These are phyloP conservation scores for Cheiracanthium punctorium DNA, from an alignment of 2,888 invertebrate species.

Conservation along the genomic window DNA sequence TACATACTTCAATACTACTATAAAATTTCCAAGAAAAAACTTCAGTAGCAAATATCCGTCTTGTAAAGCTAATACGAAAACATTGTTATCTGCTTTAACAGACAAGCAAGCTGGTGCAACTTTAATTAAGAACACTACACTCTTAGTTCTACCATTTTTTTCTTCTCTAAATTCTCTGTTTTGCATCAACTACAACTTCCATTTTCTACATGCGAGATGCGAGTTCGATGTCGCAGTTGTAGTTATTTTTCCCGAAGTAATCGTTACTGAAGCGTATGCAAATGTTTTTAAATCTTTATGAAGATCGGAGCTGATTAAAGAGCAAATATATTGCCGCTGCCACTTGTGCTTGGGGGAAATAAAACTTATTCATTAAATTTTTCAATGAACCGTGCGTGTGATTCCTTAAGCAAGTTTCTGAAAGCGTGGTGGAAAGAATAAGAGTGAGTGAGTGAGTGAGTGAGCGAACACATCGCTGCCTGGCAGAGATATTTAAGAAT, in stretches of 20 bases:
- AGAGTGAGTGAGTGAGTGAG: no score
- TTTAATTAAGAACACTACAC: slow-evolving; percentile 45
- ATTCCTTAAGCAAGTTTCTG: background rate
- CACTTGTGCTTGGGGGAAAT: background rate
- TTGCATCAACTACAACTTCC: slow-evolving; percentile 15
- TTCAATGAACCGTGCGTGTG: slow-evolving; percentile 6
- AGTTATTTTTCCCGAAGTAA: slow-evolving; percentile 25
- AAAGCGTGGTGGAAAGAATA: background rate
- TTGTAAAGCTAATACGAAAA: slow-evolving; percentile 22
- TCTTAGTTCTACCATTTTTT: background rate
- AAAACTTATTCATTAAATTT: background rate
- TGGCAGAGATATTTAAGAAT: no score
- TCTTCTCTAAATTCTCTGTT: slow-evolving; percentile 1
- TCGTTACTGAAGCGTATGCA: slow-evolving; percentile 3
- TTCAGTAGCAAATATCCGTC: slow-evolving; percentile 32
- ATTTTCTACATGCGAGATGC: background rate
- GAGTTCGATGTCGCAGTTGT: background rate
- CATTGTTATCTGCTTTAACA: slow-evolving; percentile 55
- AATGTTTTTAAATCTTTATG: slow-evolving; percentile 36
- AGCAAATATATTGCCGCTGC: background rate
- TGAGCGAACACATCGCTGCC: no score
- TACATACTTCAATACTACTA: no score
- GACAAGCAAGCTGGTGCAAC: slow-evolving; percentile 49
- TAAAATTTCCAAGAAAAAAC: no score
- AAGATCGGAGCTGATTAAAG: slow-evolving; percentile 47